phyloP scores from a whole-genome alignment of 2,797 vertebrate species.

The Zalophus californianus region DNA sequence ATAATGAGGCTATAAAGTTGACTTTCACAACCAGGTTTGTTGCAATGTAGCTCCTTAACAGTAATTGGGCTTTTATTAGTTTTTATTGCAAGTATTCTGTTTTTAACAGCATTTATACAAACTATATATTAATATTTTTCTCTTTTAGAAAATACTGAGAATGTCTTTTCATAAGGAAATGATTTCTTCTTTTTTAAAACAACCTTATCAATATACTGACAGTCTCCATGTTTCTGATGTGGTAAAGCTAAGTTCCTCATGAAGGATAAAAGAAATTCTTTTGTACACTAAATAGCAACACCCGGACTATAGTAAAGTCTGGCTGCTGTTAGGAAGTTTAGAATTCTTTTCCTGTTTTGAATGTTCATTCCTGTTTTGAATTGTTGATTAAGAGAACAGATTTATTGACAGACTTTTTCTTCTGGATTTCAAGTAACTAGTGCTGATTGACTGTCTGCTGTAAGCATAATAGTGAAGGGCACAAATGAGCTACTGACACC shows the following conservation, averaged over 20 bases:
- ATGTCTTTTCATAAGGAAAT: not conserved
- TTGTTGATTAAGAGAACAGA: not conserved
- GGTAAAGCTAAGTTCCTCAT: conserved; percentile 10
- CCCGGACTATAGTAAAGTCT: not conserved
- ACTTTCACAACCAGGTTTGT: not conserved
- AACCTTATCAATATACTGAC: not conserved
- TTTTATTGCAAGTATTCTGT: conserved; percentile 28
- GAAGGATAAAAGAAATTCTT: conserved; percentile 57
- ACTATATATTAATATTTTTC: not conserved
- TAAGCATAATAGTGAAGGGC: not conserved
- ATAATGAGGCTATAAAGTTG: not conserved
- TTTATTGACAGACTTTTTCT: not conserved
- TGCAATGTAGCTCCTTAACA: not conserved
- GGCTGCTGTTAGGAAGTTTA: conserved; percentile 22
- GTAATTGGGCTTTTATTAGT: not conserved
- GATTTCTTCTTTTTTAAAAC: not conserved
- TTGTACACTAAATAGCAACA: conserved; percentile 37
- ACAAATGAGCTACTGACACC: not conserved
- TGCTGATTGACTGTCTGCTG: not conserved
- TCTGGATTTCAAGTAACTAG: not conserved
- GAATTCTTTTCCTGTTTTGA: conserved; percentile 50
- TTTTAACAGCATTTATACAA: not conserved
- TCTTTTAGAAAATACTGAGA: conserved; percentile 19
- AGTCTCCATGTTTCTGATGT: conserved; percentile 15
- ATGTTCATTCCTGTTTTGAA: conserved; percentile 30